Evolutionary conservation across 2,797 vertebrate genomes (phyloP).

Genomic region (Vireo griseus): DNA sequence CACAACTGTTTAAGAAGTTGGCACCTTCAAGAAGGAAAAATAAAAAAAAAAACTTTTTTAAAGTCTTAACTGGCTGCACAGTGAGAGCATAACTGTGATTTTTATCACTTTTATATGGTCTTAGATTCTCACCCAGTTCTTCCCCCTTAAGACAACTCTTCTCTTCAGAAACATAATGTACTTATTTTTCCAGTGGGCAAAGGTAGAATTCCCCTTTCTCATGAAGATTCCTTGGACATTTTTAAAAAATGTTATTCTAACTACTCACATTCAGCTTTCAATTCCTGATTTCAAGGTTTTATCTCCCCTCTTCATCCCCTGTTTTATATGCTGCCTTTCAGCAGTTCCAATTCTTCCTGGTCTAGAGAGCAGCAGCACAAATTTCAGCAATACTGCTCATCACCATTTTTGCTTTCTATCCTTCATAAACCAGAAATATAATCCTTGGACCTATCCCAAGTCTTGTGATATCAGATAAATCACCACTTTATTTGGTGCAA

Average conservation of each 20-base stretch:
- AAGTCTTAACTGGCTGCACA: not conserved
- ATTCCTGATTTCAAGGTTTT: not conserved
- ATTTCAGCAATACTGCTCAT: conserved; percentile 1
- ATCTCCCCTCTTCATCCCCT: not conserved
- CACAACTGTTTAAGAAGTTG: not conserved
- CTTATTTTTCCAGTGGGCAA: not conserved
- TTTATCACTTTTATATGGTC: not conserved
- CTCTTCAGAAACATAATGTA: not conserved
- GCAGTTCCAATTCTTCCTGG: not conserved
- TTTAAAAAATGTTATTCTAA: not conserved
- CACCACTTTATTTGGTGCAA: not conserved
- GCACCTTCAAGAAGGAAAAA: not conserved
- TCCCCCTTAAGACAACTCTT: not conserved
- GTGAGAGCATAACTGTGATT: not conserved
- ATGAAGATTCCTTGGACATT: not conserved
- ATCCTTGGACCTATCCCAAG: not conserved
- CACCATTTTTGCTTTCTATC: not conserved
- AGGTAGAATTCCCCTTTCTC: not conserved
- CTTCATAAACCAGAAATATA: not conserved
- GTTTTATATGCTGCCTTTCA: not conserved
- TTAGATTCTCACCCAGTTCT: not conserved
- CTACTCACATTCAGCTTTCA: not conserved
- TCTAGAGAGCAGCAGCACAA: not conserved
- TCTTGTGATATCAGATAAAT: not conserved
- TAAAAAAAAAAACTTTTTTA: not conserved